phyloP scores from a whole-genome alignment of 2,113 vertebrate species.

The Phaethornis superciliosus region DNA sequence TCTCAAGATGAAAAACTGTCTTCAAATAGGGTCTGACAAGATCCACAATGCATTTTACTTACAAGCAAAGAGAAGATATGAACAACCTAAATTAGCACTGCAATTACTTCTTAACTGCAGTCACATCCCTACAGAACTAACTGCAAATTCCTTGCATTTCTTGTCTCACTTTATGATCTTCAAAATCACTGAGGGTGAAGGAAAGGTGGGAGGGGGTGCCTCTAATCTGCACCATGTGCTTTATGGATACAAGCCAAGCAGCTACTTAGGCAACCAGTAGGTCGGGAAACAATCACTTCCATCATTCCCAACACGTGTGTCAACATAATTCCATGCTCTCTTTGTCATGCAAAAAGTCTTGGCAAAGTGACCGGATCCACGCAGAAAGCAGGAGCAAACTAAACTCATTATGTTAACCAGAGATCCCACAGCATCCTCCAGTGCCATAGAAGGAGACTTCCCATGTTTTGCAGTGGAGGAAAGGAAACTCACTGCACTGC shows the following conservation, averaged over 20 bases:
- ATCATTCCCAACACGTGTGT: slow-evolving; percentile 73
- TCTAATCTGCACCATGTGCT: slow-evolving; percentile 19
- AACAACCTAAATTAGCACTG: neutral
- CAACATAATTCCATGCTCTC: slow-evolving; percentile 73
- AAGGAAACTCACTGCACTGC: neutral
- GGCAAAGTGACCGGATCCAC: slow-evolving; percentile 67
- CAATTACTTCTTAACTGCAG: neutral
- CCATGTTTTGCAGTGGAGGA: slow-evolving; percentile 16
- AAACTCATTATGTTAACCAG: slow-evolving; percentile 67
- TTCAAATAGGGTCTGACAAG: neutral
- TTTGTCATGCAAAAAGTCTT: slow-evolving; percentile 71
- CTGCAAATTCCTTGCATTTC: slow-evolving; percentile 6
- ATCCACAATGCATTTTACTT: neutral
- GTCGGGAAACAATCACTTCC: slow-evolving; percentile 63
- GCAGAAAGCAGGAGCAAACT: slow-evolving; percentile 63
- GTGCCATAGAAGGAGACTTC: slow-evolving; percentile 51
- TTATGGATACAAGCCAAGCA: slow-evolving; percentile 57
- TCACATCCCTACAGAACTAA: neutral
- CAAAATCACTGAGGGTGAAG: neutral
- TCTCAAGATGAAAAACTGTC: neutral
- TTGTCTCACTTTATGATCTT: neutral
- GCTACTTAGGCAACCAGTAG: slow-evolving; percentile 72
- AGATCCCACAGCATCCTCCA: slow-evolving; percentile 63
- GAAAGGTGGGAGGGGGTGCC: slow-evolving; percentile 8
- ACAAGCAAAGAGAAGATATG: neutral